phyloP scores from a whole-genome alignment of 2,888 invertebrate genomes.

The Epistrophella euchroma region DNA sequence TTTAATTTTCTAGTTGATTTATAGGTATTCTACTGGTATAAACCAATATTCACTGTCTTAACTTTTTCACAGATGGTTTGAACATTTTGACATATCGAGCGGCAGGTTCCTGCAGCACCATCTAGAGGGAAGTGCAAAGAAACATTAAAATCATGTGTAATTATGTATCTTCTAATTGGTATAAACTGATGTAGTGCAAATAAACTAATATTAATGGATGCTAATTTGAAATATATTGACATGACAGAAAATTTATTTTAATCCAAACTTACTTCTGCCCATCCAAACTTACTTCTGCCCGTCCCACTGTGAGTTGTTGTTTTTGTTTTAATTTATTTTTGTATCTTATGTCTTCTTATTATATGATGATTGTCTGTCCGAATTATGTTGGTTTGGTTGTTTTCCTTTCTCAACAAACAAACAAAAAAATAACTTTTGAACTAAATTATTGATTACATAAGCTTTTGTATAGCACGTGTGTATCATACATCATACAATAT shows the following conservation, averaged over 20 bases:
- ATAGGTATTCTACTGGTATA: neutral
- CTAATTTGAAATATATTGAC: no score
- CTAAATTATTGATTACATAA: conserved; percentile 68
- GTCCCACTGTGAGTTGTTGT: neutral
- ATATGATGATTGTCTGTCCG: conserved; percentile 2
- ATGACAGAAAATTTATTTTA: neutral
- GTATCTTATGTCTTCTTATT: conserved; percentile 28
- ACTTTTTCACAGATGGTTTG: no score
- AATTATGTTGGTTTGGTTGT: neutral
- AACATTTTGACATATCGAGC: no score
- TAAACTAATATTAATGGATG: no score
- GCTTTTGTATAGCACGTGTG: conserved; percentile 30
- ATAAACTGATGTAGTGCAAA: neutral
- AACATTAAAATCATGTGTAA: no score
- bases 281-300: neutral
- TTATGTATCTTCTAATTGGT: neutral
- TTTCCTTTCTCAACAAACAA: conserved; percentile 24
- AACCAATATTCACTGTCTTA: neutral
- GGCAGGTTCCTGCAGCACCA: no score
- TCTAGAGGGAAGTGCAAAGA: no score
- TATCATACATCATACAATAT: conserved; percentile 12
- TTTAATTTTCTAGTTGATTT: no score
- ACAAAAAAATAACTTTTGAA: conserved; percentile 7
- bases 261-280: no score
- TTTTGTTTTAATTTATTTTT: conserved; percentile 6